Percentiles rank a stretch among this genome's conserved stretches.
phyloP scores from a whole-genome alignment of 2,113 vertebrate species.

The Nibea coibor region DNA sequence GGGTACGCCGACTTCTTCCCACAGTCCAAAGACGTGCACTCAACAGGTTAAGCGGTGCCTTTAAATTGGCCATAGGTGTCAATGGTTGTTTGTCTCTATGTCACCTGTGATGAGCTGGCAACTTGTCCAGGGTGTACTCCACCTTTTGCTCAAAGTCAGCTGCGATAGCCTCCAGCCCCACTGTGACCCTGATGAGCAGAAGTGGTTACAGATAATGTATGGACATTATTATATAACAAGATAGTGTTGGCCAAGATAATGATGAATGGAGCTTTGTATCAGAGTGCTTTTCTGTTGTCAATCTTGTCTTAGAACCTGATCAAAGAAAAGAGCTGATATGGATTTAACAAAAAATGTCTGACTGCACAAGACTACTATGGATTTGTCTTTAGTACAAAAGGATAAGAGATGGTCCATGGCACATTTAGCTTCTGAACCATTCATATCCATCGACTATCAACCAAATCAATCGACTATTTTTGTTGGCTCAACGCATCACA shows the following conservation, averaged over 20 bases:
- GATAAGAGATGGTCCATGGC: background rate
- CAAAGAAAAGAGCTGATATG: background rate
- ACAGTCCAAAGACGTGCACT: no score
- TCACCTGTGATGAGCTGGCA: no score
- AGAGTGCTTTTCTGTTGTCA: background rate
- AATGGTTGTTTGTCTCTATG: no score
- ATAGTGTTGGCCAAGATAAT: background rate
- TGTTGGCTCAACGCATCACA: background rate
- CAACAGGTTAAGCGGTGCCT: no score
- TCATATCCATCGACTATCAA: background rate
- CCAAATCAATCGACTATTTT: no score
- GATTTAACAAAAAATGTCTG: conserved; percentile 3
- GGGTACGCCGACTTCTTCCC: no score
- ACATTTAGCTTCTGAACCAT: background rate
- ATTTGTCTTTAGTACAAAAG: background rate
- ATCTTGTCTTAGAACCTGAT: background rate
- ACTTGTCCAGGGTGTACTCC: no score
- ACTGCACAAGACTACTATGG: background rate
- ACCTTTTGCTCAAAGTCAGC: no score
- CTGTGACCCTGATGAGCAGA: no score
- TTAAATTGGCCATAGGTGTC: no score
- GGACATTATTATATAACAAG: background rate
- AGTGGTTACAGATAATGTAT: no score
- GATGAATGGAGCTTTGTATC: background rate
- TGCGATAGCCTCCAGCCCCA: no score